phyloP scores from a whole-genome alignment of 2,888 invertebrate species.

The Hirtodrosophila duncani region DNA sequence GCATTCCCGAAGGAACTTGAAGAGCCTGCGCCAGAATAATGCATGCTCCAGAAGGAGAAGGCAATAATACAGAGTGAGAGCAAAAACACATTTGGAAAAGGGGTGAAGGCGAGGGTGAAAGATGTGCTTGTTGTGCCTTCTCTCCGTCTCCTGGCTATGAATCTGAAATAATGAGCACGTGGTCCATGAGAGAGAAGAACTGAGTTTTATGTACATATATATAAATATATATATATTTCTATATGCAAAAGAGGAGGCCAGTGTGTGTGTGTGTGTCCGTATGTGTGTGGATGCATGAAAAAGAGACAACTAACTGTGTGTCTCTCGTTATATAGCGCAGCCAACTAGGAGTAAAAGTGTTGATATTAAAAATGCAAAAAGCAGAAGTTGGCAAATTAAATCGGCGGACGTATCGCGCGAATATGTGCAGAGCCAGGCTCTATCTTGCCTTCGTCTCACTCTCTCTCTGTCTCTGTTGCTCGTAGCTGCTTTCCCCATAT shows the following conservation, averaged over 20 bases:
- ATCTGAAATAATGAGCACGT: conserved; percentile 60
- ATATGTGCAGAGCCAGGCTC: conserved; percentile 5
- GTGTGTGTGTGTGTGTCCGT: conserved; percentile 10
- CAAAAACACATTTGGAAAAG: background rate
- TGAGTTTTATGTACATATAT: background rate
- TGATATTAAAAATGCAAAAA: conserved; percentile 66
- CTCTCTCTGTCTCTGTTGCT: conserved; percentile 14
- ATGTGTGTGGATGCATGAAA: conserved; percentile 16
- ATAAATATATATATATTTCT: background rate
- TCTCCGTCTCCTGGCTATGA: conserved; percentile 20
- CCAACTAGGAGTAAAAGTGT: conserved; percentile 56
- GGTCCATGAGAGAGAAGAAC: conserved; percentile 52
- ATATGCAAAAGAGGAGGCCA: background rate
- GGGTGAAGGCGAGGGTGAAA: conserved; percentile 41
- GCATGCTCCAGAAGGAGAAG: conserved; percentile 16
- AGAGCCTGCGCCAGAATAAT: background rate
- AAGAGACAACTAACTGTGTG: conserved; percentile 66
- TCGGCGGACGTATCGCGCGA: conserved; percentile 35
- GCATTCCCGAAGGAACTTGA: conserved; percentile 18
- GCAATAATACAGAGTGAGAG: conserved; percentile 6
- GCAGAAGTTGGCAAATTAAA: conserved; percentile 58
- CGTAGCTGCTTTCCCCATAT: background rate
- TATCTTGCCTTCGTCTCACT: no score
- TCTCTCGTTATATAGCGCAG: conserved; percentile 35
- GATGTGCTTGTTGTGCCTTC: no score